These are phyloP conservation scores for Pseudococcus jackbeardsleyi DNA, from an alignment of 2,888 invertebrate species.

Conservation along the genomic window DNA sequence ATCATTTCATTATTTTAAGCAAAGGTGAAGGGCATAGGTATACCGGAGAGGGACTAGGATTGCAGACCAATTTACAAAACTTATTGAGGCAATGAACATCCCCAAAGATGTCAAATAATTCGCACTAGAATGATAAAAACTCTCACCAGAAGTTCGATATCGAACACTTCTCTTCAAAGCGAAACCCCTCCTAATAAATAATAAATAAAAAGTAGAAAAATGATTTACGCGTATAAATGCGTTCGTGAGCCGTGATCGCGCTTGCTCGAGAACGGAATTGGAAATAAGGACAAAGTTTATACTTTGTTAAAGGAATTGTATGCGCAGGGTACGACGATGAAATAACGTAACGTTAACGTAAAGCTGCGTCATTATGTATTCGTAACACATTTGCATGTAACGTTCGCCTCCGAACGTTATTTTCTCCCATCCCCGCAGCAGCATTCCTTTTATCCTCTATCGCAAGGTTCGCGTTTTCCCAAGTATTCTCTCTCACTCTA, in stretches of 20 bases:
- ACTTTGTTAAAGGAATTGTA: constrained; percentile 53
- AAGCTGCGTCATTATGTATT: constrained; percentile 59
- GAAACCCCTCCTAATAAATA: constrained; percentile 33
- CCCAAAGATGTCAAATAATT: too few relatives aligned
- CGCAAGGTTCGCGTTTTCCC: constrained; percentile 1
- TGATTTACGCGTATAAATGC: constrained; percentile 43
- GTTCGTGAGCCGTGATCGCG: constrained; percentile 17
- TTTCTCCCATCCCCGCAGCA: constrained; percentile 25
- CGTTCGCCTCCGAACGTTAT: constrained; percentile 47
- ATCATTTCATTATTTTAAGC: background rate
- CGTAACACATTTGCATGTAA: constrained; percentile 61
- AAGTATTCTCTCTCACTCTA: background rate
- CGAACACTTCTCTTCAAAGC: background rate
- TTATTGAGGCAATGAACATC: too few relatives aligned
- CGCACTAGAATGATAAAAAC: background rate
- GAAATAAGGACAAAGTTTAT: constrained; percentile 57
- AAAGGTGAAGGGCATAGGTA: too few relatives aligned
- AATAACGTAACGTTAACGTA: constrained; percentile 57
- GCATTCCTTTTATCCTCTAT: constrained; percentile 47
- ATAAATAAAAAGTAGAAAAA: constrained; percentile 41
- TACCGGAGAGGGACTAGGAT: too few relatives aligned
- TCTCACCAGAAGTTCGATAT: background rate
- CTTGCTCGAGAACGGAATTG: constrained; percentile 44
- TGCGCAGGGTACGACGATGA: constrained; percentile 35
- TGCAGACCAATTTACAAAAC: too few relatives aligned